Percentiles rank a stretch among this genome's conserved stretches.
These are phyloP conservation scores for Formica exsecta DNA, from an alignment of 1,140 invertebrate genomes.

Conservation along the genomic window DNA sequence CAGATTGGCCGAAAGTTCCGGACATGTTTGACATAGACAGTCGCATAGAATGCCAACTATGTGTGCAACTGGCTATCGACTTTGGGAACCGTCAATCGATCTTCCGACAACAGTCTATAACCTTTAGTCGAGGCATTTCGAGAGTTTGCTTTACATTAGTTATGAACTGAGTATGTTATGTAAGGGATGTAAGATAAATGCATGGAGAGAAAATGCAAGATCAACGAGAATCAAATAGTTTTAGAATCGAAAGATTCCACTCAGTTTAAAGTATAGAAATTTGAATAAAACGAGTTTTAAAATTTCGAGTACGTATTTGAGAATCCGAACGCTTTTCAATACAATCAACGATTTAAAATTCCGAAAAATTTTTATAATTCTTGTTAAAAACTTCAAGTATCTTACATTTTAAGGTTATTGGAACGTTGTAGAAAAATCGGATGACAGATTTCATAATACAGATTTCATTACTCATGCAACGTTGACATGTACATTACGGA, in stretches of 20 bases:
- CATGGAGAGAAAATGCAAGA: not conserved
- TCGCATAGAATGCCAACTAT: conserved; percentile 32
- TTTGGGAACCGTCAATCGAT: conserved; percentile 63
- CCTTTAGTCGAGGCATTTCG: conserved; percentile 59
- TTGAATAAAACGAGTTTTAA: not conserved
- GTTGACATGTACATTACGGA: not conserved
- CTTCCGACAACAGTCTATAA: conserved; percentile 53
- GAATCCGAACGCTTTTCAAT: not conserved
- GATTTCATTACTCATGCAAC: not conserved
- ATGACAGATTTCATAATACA: not conserved
- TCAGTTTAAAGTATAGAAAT: not conserved
- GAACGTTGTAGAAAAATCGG: not conserved
- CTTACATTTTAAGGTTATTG: not conserved
- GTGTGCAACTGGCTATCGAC: conserved; percentile 43
- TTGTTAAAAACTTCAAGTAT: not conserved
- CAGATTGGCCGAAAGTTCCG: conserved; percentile 42
- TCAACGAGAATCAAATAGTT: conserved; percentile 3
- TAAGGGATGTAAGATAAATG: conserved; percentile 48
- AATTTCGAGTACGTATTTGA: not conserved
- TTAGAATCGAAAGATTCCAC: not conserved
- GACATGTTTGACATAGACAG: conserved; percentile 52
- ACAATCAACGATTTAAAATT: not conserved
- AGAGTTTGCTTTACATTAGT: conserved; percentile 49
- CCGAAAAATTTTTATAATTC: not conserved
- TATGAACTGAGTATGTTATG: conserved; percentile 25